These are phyloP conservation scores for Diplodus puntazzo DNA, from an alignment of 2,797 vertebrate species.

Conservation along the genomic window DNA sequence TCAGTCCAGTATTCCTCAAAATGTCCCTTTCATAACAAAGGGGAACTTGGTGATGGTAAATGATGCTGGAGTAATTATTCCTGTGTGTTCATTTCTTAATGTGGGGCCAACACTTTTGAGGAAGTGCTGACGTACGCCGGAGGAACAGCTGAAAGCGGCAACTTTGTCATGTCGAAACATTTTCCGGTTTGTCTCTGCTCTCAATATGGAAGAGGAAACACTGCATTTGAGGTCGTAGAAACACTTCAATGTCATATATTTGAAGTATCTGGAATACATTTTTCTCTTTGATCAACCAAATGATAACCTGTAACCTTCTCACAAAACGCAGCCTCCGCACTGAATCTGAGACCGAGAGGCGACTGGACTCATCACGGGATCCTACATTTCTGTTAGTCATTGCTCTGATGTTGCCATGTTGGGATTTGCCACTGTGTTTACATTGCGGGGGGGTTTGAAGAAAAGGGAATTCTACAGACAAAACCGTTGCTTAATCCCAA, in stretches of 20 bases:
- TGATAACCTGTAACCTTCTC: neutral
- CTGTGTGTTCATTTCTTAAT: conserved; percentile 74
- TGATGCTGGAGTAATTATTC: conserved; percentile 41
- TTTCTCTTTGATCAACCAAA: neutral
- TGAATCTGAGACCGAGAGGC: neutral
- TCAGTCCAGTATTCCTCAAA: neutral
- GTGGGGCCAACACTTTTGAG: conserved; percentile 63
- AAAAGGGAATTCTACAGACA: conserved; percentile 67
- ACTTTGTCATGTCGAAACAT: conserved; percentile 70
- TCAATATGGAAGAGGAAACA: neutral
- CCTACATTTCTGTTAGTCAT: neutral
- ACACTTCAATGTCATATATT: neutral
- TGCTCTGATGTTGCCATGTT: conserved; percentile 16
- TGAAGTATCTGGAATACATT: neutral
- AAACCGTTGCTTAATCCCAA: conserved; percentile 73
- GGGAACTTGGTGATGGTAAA: conserved; percentile 65
- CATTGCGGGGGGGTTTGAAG: conserved; percentile 31
- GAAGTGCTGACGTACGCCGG: conserved; percentile 75
- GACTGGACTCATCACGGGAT: neutral
- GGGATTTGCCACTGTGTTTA: conserved; percentile 61
- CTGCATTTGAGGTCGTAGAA: neutral
- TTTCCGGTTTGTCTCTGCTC: conserved; percentile 34
- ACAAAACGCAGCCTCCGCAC: neutral
- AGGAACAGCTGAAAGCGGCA: conserved; percentile 72
- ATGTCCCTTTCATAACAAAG: conserved; percentile 6